phyloP scores from a whole-genome alignment of 2,113 vertebrate species.

The Edolisoma coerulescens region DNA sequence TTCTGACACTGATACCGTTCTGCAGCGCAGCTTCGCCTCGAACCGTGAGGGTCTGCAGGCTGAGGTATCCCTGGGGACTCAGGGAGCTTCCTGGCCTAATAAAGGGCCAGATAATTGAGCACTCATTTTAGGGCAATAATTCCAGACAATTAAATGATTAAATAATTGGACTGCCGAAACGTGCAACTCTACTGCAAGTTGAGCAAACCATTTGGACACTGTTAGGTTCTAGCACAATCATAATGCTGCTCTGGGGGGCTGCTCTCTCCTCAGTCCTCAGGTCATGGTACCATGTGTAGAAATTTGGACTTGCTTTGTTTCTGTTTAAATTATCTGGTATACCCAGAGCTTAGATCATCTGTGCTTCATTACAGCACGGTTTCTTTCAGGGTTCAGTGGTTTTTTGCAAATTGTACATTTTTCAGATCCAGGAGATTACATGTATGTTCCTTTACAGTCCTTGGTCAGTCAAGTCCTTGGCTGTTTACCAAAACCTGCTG shows the following conservation, averaged over 20 bases:
- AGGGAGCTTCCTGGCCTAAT: background rate
- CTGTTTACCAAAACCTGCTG: background rate
- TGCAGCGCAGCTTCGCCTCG: rapidly evolving
- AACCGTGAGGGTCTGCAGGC: background rate
- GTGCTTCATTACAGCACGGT: background rate
- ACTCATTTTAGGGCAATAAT: background rate
- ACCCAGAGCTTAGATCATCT: background rate
- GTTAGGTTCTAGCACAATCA: background rate
- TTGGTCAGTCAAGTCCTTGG: background rate
- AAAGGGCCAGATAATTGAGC: background rate
- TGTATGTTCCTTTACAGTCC: background rate
- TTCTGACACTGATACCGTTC: background rate
- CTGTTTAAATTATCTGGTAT: background rate
- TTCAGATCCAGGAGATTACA: background rate
- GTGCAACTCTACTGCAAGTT: background rate
- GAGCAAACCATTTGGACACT: background rate
- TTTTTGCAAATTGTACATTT: background rate
- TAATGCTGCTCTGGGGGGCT: background rate
- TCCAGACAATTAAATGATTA: background rate
- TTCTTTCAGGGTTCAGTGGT: background rate
- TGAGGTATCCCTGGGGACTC: rapidly evolving
- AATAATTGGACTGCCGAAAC: background rate
- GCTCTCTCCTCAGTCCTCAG: background rate
- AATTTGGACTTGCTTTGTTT: background rate
- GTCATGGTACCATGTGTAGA: background rate